Evolutionary conservation across 2,797 vertebrate species (phyloP), one percentile per base, ranked within the genome.

Genomic region (Streptopelia turtur): DNA sequence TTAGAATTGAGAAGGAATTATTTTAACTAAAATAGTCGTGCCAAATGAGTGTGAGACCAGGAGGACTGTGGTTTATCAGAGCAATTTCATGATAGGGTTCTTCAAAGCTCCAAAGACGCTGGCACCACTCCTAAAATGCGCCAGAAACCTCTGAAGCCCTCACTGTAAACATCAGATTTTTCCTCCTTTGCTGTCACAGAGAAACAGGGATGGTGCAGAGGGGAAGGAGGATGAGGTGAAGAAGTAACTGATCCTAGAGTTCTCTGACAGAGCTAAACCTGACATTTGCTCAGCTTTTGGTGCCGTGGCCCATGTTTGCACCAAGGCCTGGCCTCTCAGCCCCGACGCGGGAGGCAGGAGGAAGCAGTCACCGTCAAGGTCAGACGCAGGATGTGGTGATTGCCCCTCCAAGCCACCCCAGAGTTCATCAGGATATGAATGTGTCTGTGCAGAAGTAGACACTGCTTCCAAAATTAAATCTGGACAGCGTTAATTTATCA

Each of bases 401-500:
- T 52, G 33, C 60, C 33, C 60, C 79, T 84, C 74, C 5, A 16
- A 95, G 74, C 75, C 8, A 3, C 56, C 59, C 49, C 11, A 0
- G 37, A 39, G 59, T 84, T 94, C 81, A 35, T 33, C 31, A 79
- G 92, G 89, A 91, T 93, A 95, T 47, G 35, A 85, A 91, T 61
- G 30, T 60, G 87, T 70, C 87, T 57, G 66, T 41, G 56, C n/a
- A 90, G 83, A 52, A 90, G 71, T 16, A 78, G 87, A 83, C 74
- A 71, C 70, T 52, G 61, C 35, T 95, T 95, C 89, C 77, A 90
- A 69, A 95, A 88, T 28, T 53, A 93, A 94, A 93, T 94, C 94
- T 82, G 93, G 91, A 94, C 65, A 88, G 91, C 50, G 71, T 90
- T 94, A 79, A 94, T 95, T 94, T 95, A 94, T 85, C 90, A 61